Base-by-base conservation (phyloP, 1,140 invertebrate species). In the Drosophila tristis region DNA sequence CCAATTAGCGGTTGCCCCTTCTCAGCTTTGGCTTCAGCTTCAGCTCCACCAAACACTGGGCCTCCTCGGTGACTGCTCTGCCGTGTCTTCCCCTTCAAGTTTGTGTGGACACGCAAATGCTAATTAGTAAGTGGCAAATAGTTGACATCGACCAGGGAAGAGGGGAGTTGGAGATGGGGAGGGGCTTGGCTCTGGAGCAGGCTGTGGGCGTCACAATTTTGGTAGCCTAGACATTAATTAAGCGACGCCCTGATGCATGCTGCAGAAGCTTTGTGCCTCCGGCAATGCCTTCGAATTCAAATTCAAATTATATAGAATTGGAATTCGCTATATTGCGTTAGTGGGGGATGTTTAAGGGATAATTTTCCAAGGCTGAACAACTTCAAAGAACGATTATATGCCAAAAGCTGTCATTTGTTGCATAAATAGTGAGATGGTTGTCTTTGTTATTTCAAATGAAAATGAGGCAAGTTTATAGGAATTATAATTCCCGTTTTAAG, bases 71-170 rank as follows among this genome's bases (percentile, higher is more conserved):
- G 47, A 65, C 71, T 48, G 31, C 15, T 29, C 15, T 29, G 31
- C 58, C 29, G 13, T 70, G 9, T 42, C 35, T 67, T 48, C 60
- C 45, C 67, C 56, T 54, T 72, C 48, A 73, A 72, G 68, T 72
- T 72, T 72, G 67, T 61, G 68, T 72, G 61, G 72, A 75, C 72
- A 75, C 71, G 72, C 72, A 75, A 75, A 75, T 75, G 72, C 72
- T 75, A 75, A 75, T 75, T 75, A 75, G 72, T 75, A 58, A 66
- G 72, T 66, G 72, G 71, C 62, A 75, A 75, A 75, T 75, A 66
- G 72, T 66, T 75, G 61, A 65, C 60, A 57, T 74, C 59, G 72
- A 53, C 31, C 31, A 15, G 25, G 26, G 23, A 20, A 31, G 42
- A 15, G 43, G 62, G 7, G 1, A n/a, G 20, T 26, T 8, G 23